phyloP scores from a whole-genome alignment of 2,113 vertebrate genomes.

The Sula dactylatra region DNA sequence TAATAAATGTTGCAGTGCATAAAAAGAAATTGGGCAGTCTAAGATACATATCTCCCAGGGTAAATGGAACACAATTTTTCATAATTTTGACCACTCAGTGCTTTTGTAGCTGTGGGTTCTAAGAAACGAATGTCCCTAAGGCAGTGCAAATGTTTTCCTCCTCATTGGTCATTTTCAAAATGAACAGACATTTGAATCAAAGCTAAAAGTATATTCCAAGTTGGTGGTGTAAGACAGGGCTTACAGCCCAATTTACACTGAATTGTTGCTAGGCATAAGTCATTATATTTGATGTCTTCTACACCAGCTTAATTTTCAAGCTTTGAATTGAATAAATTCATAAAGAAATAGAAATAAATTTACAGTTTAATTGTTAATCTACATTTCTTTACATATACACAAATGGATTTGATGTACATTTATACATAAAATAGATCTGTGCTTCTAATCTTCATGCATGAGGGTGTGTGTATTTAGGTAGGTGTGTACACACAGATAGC shows the following conservation, averaged over 20 bases:
- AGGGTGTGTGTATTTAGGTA: background rate
- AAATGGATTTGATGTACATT: background rate
- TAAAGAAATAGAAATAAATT: background rate
- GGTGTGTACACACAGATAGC: rapidly evolving
- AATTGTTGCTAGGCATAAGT: background rate
- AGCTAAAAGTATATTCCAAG: background rate
- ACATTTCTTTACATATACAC: background rate
- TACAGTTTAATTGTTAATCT: background rate
- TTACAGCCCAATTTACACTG: background rate
- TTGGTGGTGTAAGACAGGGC: background rate
- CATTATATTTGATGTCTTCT: background rate
- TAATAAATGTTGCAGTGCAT: constrained; percentile 53
- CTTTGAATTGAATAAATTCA: background rate
- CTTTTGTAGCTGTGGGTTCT: background rate
- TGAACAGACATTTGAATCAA: background rate
- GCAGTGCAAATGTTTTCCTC: background rate
- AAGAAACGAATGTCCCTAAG: background rate
- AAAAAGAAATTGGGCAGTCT: constrained; percentile 37
- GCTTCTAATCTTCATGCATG: background rate
- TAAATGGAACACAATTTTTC: constrained; percentile 55
- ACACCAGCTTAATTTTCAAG: background rate
- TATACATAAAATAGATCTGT: background rate
- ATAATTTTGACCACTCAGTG: constrained; percentile 42
- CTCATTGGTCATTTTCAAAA: background rate
- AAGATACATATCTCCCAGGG: background rate